Base-by-base conservation (phyloP, 2,888 invertebrate genomes). In the Zootermopsis nevadensis region DNA sequence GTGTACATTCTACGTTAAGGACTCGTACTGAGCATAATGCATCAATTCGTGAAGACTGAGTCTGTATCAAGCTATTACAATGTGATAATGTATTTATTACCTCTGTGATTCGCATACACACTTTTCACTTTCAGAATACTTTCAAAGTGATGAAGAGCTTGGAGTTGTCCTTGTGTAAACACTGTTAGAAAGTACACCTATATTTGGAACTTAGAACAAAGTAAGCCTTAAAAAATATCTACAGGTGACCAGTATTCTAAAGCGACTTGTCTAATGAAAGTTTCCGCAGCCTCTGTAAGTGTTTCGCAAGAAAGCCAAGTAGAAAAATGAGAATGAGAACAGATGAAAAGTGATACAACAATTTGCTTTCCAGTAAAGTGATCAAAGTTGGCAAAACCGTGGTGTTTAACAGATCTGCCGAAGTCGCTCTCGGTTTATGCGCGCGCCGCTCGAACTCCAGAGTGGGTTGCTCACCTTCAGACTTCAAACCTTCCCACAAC, bases 231-330 rank as follows among this genome's bases (percentile, higher is more conserved):
- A 74, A 15, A 35, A 72, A 35, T 31, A 79, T 48, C 35, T 27
- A n/a, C 19, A 8, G 31, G 53, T 60, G 79, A 79, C 66, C 79
- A 60, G 35, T 35, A 31, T 66, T 66, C 33, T 33, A 60, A 79
- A 38, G 66, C 66, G 79, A 79, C 42, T 60, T 30, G 22, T 22
- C 22, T 35, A 15, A 30, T 33, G 15, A 74, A 15, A 79, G 31
- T 35, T 60, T 77, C 30, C 53, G 19, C 30, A 33, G 31, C 38
- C n/a, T 35, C 55, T 79, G 22, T 33, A 60, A 79, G 77, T 79
- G 79, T 79, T 79, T 79, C 79, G 66, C 79, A 79, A 35, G 19
- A n/a, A 33, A 60, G 42, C 38, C 74, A 74, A 74, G 24, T n/a
- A 69, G 2, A 30, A 69, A 69, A 69, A 33, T 22, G 69, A 69